Conservation (phyloP, 2,888 invertebrate genomes). For the Brachynemurus nebulosus region DNA sequence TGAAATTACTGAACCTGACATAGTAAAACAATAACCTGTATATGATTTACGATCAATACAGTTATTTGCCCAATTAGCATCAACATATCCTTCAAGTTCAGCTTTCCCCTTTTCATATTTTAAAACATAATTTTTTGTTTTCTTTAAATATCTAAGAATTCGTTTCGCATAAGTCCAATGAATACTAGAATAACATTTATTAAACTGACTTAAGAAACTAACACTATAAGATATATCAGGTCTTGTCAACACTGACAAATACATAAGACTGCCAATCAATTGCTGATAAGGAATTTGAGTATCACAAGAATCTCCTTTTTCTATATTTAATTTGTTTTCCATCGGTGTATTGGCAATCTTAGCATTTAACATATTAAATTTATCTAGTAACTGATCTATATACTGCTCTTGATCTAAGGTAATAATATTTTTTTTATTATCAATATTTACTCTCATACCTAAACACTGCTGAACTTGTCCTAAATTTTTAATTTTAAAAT, state of each 20-base stretch:
- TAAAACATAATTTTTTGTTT: too few species aligned
- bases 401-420: constrained; percentile 16
- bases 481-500: constrained; percentile 20
- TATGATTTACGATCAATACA: too few species aligned
- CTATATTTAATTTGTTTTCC: constrained; percentile 12
- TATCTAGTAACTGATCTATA: too few species aligned
- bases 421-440: constrained; percentile 13
- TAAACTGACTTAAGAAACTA: constrained; percentile 19
- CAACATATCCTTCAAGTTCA: too few species aligned
- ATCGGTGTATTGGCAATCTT: constrained; percentile 17
- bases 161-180: constrained; percentile 18
- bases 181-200: constrained; percentile 14
- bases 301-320: too few species aligned
- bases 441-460: constrained; percentile 16
- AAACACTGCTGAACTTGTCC: constrained; percentile 16
- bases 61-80: too few species aligned
- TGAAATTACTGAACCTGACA: too few species aligned
- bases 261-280: too few species aligned
- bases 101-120: too few species aligned
- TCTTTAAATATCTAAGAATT: too few species aligned
- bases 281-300: constrained; percentile 17
- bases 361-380: constrained; percentile 14
- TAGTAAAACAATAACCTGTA: too few species aligned
- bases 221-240: constrained; percentile 18
- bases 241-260: constrained; percentile 18